phyloP scores from a whole-genome alignment of 2,888 invertebrate species.

The Drosophila anomelani region DNA sequence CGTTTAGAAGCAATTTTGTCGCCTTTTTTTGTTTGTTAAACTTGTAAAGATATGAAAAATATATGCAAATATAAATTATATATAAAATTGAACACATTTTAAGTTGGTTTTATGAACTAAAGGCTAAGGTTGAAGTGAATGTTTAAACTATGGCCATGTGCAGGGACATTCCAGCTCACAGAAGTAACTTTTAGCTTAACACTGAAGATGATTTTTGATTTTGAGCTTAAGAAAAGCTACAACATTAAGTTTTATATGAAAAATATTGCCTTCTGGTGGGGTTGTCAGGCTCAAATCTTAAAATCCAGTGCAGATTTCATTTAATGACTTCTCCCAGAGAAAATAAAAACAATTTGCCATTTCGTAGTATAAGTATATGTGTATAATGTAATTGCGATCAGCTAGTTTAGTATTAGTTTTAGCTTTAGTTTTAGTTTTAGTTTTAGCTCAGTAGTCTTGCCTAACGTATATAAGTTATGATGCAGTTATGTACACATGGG shows the following conservation, averaged over 20 bases:
- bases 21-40: constrained; percentile 12
- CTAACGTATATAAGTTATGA: constrained; percentile 53
- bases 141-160: not conserved
- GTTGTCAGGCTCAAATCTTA: not conserved
- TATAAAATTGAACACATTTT: not conserved
- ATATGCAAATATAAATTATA: not conserved
- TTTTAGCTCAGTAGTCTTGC: constrained; percentile 52
- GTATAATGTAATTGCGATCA: constrained; percentile 66
- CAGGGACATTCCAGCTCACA: not conserved
- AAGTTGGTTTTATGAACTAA: not conserved
- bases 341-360: constrained; percentile 29
- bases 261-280: not conserved
- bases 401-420: constrained; percentile 63
- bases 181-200: not conserved
- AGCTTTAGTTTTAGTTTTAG: constrained; percentile 16
- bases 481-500: constrained; percentile 75
- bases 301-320: not conserved
- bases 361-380: constrained; percentile 68
- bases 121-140: not conserved
- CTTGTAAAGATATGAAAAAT: constrained; percentile 19
- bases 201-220: not conserved
- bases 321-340: accelerated
- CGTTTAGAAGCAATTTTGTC: constrained; percentile 51
- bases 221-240: too few relatives aligned
- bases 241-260: not conserved